Percentiles rank a stretch among this genome's conserved stretches.
Conservation (phyloP, 2,888 invertebrate species). For the Tenthredo amoena region DNA sequence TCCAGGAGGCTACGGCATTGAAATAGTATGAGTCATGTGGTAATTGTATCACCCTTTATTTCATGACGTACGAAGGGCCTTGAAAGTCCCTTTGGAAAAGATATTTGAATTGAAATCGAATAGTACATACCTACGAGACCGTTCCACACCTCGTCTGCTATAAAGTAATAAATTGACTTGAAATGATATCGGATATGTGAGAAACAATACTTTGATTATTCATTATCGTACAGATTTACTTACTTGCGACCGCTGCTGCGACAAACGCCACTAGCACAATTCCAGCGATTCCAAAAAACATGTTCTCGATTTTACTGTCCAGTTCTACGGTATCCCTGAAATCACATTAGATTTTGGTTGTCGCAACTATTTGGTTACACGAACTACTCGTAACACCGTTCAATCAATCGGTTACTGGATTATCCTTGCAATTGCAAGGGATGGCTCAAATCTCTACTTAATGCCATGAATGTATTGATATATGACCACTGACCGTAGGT, state of each 20-base stretch:
- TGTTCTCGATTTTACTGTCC: not conserved
- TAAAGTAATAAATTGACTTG: not conserved
- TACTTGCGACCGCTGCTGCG: not conserved
- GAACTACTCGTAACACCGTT: not conserved
- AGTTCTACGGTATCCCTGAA: not conserved
- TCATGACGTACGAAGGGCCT: too few species aligned
- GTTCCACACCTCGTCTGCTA: not conserved
- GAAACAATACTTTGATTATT: not conserved
- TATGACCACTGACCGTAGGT: too few species aligned
- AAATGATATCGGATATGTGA: not conserved
- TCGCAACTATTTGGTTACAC: not conserved
- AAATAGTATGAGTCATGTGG: not conserved
- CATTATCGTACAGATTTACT: not conserved
- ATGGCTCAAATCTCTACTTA: too few species aligned
- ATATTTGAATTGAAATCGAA: not conserved
- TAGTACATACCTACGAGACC: constrained; percentile 5
- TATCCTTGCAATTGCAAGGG: too few species aligned
- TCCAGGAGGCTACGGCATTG: not conserved
- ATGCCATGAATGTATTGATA: too few species aligned
- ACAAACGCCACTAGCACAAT: not conserved
- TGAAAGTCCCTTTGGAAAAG: not conserved
- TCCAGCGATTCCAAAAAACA: not conserved
- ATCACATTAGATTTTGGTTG: not conserved
- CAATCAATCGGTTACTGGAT: too few species aligned
- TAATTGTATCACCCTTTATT: too few species aligned